Base-by-base conservation (phyloP, 2,797 vertebrate species). In the Acomys russatus region DNA sequence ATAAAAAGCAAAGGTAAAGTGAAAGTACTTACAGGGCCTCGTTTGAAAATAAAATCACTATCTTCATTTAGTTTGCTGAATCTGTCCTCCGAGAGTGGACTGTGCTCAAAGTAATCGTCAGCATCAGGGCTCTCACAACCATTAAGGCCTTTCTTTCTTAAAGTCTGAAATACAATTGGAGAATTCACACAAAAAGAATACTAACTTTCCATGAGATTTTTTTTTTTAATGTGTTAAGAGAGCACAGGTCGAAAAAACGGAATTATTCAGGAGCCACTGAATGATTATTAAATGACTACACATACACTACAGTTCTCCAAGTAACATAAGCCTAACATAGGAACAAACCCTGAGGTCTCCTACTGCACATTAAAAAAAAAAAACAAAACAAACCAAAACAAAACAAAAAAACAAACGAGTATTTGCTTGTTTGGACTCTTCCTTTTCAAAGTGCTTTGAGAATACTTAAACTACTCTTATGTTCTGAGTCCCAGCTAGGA, bases 101-200 rank as follows among this genome's bases (percentile, higher is more conserved):
- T 99, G 99, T 99, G 99, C 99, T 99, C 99, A 99, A 99, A 99
- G 99, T 99, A 99, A 99, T 99, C 99, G 98, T 99, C 99, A 96
- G 99, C 99, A 99, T 99, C 99, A 97, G 99, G 99, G 99, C 99
- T 99, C 99, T 99, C 99, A 99, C 99, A 99, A 99, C 99, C 99
- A 99, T 99, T 99, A 99, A 99, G 99, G 99, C 99, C 99, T 99
- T 99, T 99, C 99, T 99, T 99, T 99, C 99, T 99, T 99, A 99
- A 99, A 98, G 99, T 99, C 99, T 99, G 99, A 99, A 99, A 99
- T 99, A 99, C 99, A 99, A 99, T 99, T 99, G 99, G 99, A 99
- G 98, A 99, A 99, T 99, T 99, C 99, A 99, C 99, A 99, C 98
- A 99, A 98, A 99, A 97, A 98, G 97, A 98, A 98, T 98, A 98